Evolutionary conservation across 2,113 vertebrate species (phyloP), one percentile per base, ranked within the genome.

Genomic region (Coryphaenoides rupestris): DNA sequence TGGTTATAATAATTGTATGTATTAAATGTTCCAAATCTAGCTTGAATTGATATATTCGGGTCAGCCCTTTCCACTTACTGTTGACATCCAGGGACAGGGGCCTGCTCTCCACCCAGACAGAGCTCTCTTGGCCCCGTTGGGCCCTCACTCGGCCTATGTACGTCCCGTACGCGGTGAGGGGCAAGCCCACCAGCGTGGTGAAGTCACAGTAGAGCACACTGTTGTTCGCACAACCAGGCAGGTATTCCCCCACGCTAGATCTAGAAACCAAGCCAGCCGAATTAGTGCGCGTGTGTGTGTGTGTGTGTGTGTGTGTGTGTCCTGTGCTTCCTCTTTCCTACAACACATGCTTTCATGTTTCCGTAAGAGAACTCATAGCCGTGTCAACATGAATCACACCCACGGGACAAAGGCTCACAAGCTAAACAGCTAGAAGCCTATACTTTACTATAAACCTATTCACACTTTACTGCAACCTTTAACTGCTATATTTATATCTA

Each of bases 121-220:
- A 90, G 3, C 1, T 71, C 13, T 81, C 45, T 1, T 47, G 21
- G 0, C 82, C 72, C 14, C 15, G 10, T 33, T 57, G 75, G 0
- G 70, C 72, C 21, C 1, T 67, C 50, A 90, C 82, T 50, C 62
- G 50, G 21, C 78, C 72, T 0, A 0, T 16, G 26, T 87, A 89
- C 2, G 0, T 55, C 3, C 84, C 89, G 6, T 62, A 85, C 19
- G 4, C 0, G 0, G 0, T 4, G 16, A 74, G 21, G 33, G 33
- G 13, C 4, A 3, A 0, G 16, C 2, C 0, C 0, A 0, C 19
- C 10, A 40, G 23, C 1, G 0, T 0, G 24, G 55, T 83, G 58
- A 90, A 68, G 65, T 89, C 80, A 63, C 88, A 90, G 13, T 62
- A 21, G 2, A 33, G 63, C 14, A 10, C 14, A 5, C 78, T 75